Evolutionary conservation across 2,888 invertebrate genomes (phyloP), one percentile per base, ranked within the genome.

Genomic region (Cotesia congregata): DNA sequence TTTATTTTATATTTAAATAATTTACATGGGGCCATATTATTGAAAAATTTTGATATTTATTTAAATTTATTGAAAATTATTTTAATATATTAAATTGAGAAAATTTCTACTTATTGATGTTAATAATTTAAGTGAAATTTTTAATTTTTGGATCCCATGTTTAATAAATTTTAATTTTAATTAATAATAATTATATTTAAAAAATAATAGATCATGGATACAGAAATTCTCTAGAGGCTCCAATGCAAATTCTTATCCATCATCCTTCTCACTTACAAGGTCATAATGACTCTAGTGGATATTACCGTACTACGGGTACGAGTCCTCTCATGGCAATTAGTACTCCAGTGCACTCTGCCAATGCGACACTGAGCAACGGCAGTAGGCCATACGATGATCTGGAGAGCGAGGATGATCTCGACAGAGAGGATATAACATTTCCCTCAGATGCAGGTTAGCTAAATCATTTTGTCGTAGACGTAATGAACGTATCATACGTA

Each of bases 391-490:
- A 94, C 88, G 96, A 96, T 86, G 94, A 94, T 85, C 94, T 94
- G 87, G 96, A 97, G 89, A 96, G 96, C 85, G 97, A 97, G 88
- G 97, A 97, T 88, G 97, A 97, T 86, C 91, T 97, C 79, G 93
- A 95, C 80, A 92, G 95, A 81, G 97, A 96, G 88, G 96, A 96
- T 87, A 96, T 97, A 83, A 94, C 95, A 89, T 96, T 96, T 90
- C 93, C 94, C 75, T 92, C 93, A 64, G 96, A 96, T 86, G 92
- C 93, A 91, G 93, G 93, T 93, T 84, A 88, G 88, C 80, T 41
- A 2, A 12, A 62, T 39, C 30, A 59, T 64, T 62, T 62, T 74
- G 62, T 74, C 61, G 64, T 9, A 20, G 17, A 30, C 5, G 50
- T 5, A 7, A 72, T 67, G 6, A 30, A 39, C 15, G 12, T 50